Conservation (phyloP, 2,113 vertebrate species). For the Neogale vison region DNA sequence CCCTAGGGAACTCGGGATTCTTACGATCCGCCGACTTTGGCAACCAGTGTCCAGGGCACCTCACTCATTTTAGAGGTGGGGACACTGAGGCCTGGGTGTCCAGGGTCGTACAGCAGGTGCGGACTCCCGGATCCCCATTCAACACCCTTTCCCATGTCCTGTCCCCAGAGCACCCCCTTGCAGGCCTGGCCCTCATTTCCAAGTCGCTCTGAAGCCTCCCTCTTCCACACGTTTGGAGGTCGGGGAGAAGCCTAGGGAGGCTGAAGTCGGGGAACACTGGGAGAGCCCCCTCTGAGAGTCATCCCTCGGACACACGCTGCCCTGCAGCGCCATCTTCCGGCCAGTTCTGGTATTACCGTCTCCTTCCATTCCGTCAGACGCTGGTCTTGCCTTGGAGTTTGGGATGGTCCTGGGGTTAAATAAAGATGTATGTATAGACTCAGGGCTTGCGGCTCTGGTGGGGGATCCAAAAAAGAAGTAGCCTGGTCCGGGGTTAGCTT, state of each 20-base stretch:
- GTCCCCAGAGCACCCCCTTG: neutral
- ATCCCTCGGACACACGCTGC: slow-evolving; percentile 9
- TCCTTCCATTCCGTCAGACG: rapidly evolving
- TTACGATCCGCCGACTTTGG: neutral
- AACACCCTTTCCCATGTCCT: neutral
- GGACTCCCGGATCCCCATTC: neutral
- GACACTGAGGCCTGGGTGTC: neutral
- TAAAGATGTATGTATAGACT: neutral
- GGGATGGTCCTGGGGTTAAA: neutral
- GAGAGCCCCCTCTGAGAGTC: rapidly evolving
- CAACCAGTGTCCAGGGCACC: neutral
- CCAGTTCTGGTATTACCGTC: neutral
- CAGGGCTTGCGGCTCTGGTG: neutral
- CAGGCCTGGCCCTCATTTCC: neutral
- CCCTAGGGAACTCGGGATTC: neutral
- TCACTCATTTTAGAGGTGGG: neutral
- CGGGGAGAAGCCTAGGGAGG: neutral
- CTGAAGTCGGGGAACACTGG: neutral
- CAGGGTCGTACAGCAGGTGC: neutral
- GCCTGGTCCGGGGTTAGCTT: neutral
- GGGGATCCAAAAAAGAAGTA: neutral
- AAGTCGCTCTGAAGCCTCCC: neutral
- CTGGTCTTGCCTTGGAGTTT: neutral
- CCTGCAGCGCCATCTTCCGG: slow-evolving; percentile 82
- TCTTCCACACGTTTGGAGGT: neutral